Conservation (phyloP, 2,113 vertebrate species). For the Eurystomus gularis region DNA sequence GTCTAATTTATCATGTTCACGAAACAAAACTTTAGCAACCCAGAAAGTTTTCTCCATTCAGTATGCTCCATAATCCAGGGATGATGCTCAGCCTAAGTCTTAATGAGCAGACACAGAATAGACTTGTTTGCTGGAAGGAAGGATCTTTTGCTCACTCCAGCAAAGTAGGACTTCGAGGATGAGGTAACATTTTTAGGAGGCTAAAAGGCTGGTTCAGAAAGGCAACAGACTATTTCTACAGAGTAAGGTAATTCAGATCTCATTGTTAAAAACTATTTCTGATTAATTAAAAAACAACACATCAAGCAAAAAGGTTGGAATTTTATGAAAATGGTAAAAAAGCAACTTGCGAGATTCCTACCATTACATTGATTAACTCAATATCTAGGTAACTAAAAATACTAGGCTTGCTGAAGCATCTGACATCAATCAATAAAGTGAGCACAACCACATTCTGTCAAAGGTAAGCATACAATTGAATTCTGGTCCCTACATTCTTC, state of each 20-base stretch:
- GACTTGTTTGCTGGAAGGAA: not conserved
- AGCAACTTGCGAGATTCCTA: not conserved
- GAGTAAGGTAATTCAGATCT: not conserved
- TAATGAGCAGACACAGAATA: not conserved
- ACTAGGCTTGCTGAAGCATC: not conserved
- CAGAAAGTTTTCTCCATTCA: not conserved
- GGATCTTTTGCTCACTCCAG: not conserved
- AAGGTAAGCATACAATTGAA: not conserved
- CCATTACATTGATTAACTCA: not conserved
- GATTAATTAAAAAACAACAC: not conserved
- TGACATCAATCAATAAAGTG: not conserved
- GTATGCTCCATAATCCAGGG: not conserved
- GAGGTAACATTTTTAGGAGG: not conserved
- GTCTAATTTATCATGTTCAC: not conserved
- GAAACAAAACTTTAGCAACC: not conserved
- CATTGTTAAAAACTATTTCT: not conserved
- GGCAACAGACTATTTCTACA: not conserved
- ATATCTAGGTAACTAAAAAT: not conserved
- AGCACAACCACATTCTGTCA: not conserved
- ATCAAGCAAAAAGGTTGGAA: not conserved
- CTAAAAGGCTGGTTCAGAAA: not conserved
- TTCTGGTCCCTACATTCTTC: not conserved
- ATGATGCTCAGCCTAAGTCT: not conserved
- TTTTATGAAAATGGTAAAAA: not conserved
- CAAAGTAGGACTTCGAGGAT: not conserved